Percentiles rank a stretch among this genome's conserved stretches.
These are phyloP conservation scores for Coreoperca whiteheadi DNA, from an alignment of 2,113 vertebrate species.

Conservation along the genomic window DNA sequence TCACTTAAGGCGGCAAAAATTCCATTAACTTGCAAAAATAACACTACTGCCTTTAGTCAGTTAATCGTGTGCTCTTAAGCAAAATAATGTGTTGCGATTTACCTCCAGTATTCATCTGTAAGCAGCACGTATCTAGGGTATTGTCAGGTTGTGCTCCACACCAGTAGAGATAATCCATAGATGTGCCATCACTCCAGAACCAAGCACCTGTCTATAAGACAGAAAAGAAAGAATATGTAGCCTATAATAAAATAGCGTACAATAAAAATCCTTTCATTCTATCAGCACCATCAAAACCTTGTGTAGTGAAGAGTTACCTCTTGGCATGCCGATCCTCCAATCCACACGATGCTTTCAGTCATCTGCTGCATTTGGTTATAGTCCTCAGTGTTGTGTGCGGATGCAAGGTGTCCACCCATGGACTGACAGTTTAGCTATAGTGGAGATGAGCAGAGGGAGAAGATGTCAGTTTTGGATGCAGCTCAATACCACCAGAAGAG, in stretches of 20 bases:
- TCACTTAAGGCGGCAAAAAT: neutral
- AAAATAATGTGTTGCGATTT: neutral
- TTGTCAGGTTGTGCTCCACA: neutral
- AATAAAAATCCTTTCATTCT: neutral
- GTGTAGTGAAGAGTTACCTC: neutral
- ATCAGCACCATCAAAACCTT: neutral
- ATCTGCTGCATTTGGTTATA: no score
- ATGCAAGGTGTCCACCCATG: neutral
- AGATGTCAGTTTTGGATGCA: neutral
- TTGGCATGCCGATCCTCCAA: neutral
- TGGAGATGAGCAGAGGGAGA: no score
- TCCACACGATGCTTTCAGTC: no score
- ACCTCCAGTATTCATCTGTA: neutral
- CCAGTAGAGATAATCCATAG: neutral
- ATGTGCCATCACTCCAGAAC: neutral
- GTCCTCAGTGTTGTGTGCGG: neutral
- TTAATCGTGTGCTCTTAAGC: neutral
- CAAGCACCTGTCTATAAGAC: neutral
- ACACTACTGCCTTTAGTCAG: neutral
- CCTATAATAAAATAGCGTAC: neutral
- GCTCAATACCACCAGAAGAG: neutral
- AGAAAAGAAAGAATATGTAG: neutral
- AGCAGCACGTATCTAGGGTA: neutral
- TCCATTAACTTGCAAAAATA: neutral
- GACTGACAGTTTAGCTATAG: neutral